phyloP scores from a whole-genome alignment of 2,888 invertebrate genomes.

The Isotomurus palustris region DNA sequence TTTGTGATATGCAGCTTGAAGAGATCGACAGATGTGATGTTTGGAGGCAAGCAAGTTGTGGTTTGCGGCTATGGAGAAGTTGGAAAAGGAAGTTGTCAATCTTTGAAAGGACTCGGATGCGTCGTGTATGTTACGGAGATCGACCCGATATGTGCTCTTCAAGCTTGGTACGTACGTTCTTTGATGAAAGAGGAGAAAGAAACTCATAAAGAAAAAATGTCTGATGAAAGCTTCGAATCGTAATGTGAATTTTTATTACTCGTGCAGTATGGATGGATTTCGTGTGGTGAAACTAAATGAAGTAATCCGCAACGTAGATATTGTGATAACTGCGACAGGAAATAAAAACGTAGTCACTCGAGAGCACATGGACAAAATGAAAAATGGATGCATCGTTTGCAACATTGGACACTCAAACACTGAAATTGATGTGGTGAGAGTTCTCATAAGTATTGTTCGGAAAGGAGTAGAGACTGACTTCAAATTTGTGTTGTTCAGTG shows the following conservation, averaged over 20 bases:
- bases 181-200: background rate
- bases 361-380: constrained; percentile 95
- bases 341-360: constrained; percentile 94
- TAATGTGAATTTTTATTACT: background rate
- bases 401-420: constrained; percentile 98
- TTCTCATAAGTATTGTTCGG: too few relatives aligned
- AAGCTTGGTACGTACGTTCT: constrained; percentile 66
- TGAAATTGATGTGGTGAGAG: constrained; percentile 84
- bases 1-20: constrained; percentile 61
- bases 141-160: constrained; percentile 95
- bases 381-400: constrained; percentile 89
- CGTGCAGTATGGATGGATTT: constrained; percentile 87
- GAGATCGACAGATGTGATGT: constrained; percentile 92
- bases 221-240: background rate
- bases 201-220: background rate
- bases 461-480: background rate
- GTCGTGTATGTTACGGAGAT: constrained; percentile 91
- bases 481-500: background rate
- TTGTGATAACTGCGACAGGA: constrained; percentile 95
- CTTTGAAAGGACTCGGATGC: constrained; percentile 88
- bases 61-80: constrained; percentile 97
- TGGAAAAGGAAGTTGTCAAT: constrained; percentile 94
- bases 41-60: constrained; percentile 93
- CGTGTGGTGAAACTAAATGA: constrained; percentile 91
- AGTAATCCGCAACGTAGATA: constrained; percentile 85